A percentile compares a stretch with the other conserved stretches of the same genome.
Conservation (phyloP, 2,888 invertebrate genomes). For the Spodoptera littoralis region DNA sequence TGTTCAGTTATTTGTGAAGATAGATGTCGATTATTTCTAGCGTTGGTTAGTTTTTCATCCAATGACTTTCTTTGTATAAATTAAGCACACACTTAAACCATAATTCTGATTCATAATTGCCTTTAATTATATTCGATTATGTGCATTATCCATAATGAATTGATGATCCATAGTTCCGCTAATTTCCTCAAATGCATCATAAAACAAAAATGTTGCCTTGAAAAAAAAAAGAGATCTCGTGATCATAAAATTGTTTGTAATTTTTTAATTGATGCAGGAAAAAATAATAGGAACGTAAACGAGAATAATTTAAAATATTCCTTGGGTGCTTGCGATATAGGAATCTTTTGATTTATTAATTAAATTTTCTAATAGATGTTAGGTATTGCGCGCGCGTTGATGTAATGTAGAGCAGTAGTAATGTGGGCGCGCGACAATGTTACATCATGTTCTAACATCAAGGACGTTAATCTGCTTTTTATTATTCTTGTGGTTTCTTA, state of each 20-base stretch:
- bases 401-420: slow-evolving; percentile 32
- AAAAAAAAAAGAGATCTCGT: slow-evolving; percentile 10
- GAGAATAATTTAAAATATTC: slow-evolving; percentile 51
- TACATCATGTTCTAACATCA: slow-evolving; percentile 50
- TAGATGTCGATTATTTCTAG: too few relatives aligned
- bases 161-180: too few relatives aligned
- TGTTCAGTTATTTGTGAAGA: too few relatives aligned
- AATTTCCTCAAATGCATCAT: neutral
- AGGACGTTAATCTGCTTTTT: slow-evolving; percentile 44
- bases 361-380: slow-evolving; percentile 42
- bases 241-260: slow-evolving; percentile 4
- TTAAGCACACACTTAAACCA: too few relatives aligned
- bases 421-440: slow-evolving; percentile 24
- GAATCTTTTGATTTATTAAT: slow-evolving; percentile 51
- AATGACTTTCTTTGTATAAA: too few relatives aligned
- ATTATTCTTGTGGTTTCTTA: slow-evolving; percentile 43
- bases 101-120: too few relatives aligned
- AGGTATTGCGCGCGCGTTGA: slow-evolving; percentile 22
- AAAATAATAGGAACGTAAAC: slow-evolving; percentile 19
- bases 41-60: too few relatives aligned
- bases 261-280: slow-evolving; percentile 14
- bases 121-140: too few relatives aligned
- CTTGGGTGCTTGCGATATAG: slow-evolving; percentile 18
- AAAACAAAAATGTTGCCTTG: neutral
- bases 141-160: too few relatives aligned